Evolutionary conservation across 2,888 invertebrate genomes (phyloP), one percentile per base, ranked within the genome.

Genomic region (Linhomoeus sp.): DNA sequence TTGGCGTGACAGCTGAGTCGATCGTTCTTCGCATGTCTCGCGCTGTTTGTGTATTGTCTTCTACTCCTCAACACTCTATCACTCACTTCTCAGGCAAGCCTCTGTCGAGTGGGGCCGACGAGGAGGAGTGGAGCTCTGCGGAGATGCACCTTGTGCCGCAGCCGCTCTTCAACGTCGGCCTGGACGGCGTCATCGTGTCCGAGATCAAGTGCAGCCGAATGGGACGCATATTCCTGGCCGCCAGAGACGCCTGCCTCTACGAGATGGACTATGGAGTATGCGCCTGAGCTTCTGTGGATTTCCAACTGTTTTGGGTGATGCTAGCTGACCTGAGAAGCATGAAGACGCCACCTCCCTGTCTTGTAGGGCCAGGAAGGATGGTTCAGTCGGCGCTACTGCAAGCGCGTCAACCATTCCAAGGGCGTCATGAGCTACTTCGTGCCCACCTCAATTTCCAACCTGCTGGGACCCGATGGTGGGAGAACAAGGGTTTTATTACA

Each of bases 211-310:
- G 86, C 22, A 81, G 83, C 3, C 72, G 73, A 17, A 75, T 74
- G 57, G 94, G 94, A 0, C 73, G 94, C 53, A 81, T 97, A 56
- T 94, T 97, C 67, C 76, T 92, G 66, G 88, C 88, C 22, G 87
- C 85, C 23, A 81, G 81, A 63, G 90, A 94, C 72, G 88, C 90
- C 14, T 81, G 80, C 57, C 71, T 97, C 1, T 90, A 84, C 73
- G 97, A 97, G 75, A 78, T 94, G 53, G 76, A 77, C 54, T 94
- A 94, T 70, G 84, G 87, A 74, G 85, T n/a, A n/a, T n/a, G n/a
- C n/a, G n/a, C n/a, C n/a, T n/a, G n/a, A n/a, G n/a, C n/a, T n/a
- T n/a, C n/a, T n/a, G n/a, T n/a, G n/a, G n/a, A n/a, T n/a, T n/a
- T n/a, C n/a, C n/a, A n/a, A n/a, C n/a, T n/a, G n/a, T n/a, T 82